Evolutionary conservation across 2,888 invertebrate species (phyloP), one percentile per base, ranked within the genome.

Genomic region (Cheilosia vulpina): DNA sequence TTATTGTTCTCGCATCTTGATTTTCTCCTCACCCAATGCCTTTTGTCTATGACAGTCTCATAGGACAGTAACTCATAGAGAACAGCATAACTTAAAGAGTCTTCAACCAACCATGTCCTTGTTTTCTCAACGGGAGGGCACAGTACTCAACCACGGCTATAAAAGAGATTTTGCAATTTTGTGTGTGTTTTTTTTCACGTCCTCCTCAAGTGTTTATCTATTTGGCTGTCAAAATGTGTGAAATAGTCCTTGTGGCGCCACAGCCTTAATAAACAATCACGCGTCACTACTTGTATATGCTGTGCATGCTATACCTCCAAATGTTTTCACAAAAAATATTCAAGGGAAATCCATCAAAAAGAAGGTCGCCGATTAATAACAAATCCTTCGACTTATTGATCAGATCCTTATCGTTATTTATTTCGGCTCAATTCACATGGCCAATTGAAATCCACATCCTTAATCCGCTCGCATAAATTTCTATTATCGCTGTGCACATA

Each of bases 171-270:
- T 58, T 41, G 21, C 52, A 52, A 52, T 13, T 21, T 31, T 27
- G 27, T 27, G 2, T 21, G 2, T 2, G 2, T 38, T 1, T 13
- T 38, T 13, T 13, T 38, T 13, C 3, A 38, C 9, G 45, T 13
- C 45, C 24, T 63, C 34, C 17, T 9, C 17, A 19, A 65, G 52
- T 38, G 19, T 24, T 65, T 45, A 57, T 57, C 19, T 57, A 21
- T 21, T 69, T 19, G 6, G 11, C 41, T 53, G 65, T 50, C 19
- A 21, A 52, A 52, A 50, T 45, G 57, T 45, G 57, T 57, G 47
- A 53, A 68, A 68, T 24, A 31, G 7, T 43, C 19, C 11, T 19
- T 17, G 43, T 68, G 68, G 69, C 69, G 69, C 69, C 69, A 21
- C 45, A 21, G 19, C 38, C 7, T 13, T n/a, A 50, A 58, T 34